Conservation (phyloP, 2,888 invertebrate genomes). For the Euclidia mi region DNA sequence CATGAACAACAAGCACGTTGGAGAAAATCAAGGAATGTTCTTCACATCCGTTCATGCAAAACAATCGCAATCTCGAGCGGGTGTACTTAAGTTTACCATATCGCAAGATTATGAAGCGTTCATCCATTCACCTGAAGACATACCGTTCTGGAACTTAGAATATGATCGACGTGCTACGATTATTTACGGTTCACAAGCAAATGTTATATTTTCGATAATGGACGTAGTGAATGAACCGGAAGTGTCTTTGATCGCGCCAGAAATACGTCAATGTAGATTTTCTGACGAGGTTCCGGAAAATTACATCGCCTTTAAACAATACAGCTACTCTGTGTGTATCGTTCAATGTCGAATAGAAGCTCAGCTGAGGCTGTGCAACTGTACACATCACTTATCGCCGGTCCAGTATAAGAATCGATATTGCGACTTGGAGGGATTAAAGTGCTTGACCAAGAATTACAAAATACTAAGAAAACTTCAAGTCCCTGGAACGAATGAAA, state of each 20-base stretch:
- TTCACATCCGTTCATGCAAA: constrained; percentile 70
- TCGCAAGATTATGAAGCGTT: constrained; percentile 89
- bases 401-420: constrained; percentile 70
- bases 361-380: constrained; percentile 88
- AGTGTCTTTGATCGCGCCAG: constrained; percentile 80
- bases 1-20: constrained; percentile 89
- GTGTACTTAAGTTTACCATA: constrained; percentile 83
- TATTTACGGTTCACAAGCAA: constrained; percentile 76
- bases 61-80: constrained; percentile 72
- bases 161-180: constrained; percentile 81
- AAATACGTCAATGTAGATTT: constrained; percentile 89
- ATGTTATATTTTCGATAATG: constrained; percentile 83
- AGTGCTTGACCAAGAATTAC: constrained; percentile 87
- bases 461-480: constrained; percentile 79
- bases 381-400: constrained; percentile 89
- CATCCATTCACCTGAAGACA: constrained; percentile 91
- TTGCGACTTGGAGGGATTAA: constrained; percentile 90
- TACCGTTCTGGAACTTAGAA: constrained; percentile 90
- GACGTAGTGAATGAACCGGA: constrained; percentile 91
- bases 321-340: constrained; percentile 91
- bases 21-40: constrained; percentile 61
- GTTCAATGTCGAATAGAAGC: constrained; percentile 89
- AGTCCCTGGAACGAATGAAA: constrained; percentile 78
- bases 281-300: constrained; percentile 84
- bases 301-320: constrained; percentile 81